Percentiles rank a stretch among this genome's conserved stretches.
These are phyloP conservation scores for Gallirallus australis DNA, from an alignment of 2,797 vertebrate genomes.

Conservation along the genomic window DNA sequence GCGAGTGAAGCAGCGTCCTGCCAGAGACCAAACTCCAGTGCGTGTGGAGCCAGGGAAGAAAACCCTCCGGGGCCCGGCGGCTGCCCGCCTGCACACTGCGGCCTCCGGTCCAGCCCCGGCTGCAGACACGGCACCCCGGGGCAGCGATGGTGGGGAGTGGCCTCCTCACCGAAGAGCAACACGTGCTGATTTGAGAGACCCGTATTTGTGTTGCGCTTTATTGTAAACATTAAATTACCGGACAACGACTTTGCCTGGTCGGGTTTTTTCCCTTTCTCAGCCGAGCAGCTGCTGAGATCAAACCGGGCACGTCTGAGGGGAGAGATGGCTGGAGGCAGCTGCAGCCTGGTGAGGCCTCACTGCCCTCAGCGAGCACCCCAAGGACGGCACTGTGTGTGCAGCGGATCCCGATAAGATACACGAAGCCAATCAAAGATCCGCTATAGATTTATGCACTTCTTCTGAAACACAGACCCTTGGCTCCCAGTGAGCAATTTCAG, in stretches of 20 bases:
- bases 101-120: too few species aligned
- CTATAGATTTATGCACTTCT: neutral
- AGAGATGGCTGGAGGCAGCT: neutral
- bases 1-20: rapidly evolving
- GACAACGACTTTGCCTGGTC: neutral
- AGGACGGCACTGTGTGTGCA: neutral
- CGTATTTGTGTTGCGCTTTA: neutral
- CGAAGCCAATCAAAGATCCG: neutral
- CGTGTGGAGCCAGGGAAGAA: rapidly evolving
- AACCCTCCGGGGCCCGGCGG: too few species aligned
- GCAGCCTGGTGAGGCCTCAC: neutral
- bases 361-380: neutral
- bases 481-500: neutral
- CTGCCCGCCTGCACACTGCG: too few species aligned
- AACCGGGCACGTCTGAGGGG: neutral
- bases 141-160: too few species aligned
- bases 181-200: neutral
- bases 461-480: neutral
- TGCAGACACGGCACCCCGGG: too few species aligned
- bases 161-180: neutral
- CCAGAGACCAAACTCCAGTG: neutral
- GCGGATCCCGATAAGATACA: neutral
- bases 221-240: neutral
- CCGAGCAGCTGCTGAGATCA: neutral
- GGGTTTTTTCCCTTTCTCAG: neutral